phyloP scores from a whole-genome alignment of 2,113 vertebrate species.

The Dermatemys mawii region DNA sequence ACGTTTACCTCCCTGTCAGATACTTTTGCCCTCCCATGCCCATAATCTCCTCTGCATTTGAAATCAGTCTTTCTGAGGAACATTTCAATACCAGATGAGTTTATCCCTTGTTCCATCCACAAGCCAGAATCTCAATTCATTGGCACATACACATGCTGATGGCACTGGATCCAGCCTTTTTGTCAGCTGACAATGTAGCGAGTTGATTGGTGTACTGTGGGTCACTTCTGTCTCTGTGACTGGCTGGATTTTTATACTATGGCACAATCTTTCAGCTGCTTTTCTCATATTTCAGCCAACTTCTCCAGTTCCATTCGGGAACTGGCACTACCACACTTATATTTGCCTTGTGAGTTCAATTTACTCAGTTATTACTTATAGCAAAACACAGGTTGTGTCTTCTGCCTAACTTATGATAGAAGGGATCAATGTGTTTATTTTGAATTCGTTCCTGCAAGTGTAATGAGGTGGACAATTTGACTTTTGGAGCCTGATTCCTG shows the following conservation, averaged over 20 bases:
- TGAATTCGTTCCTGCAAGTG: neutral
- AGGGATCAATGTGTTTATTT: neutral
- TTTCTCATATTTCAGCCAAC: neutral
- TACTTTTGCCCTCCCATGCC: no score
- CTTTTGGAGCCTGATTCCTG: neutral
- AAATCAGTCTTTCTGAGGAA: no score
- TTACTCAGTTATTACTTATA: neutral
- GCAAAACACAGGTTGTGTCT: neutral
- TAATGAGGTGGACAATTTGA: neutral
- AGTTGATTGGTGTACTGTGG: no score
- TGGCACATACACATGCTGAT: no score
- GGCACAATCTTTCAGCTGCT: neutral
- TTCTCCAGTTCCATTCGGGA: neutral
- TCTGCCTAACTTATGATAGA: neutral
- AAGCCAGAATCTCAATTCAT: no score
- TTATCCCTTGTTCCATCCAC: no score
- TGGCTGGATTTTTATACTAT: neutral
- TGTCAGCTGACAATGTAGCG: no score
- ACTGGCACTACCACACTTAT: neutral
- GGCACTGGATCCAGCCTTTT: no score
- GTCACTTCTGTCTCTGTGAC: neutral
- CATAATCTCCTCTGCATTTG: no score
- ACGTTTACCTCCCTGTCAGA: no score
- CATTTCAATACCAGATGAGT: no score
- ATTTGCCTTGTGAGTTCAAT: neutral